Base-by-base conservation (phyloP, 2,797 vertebrate species). In the Anabacerthia variegaticeps region DNA sequence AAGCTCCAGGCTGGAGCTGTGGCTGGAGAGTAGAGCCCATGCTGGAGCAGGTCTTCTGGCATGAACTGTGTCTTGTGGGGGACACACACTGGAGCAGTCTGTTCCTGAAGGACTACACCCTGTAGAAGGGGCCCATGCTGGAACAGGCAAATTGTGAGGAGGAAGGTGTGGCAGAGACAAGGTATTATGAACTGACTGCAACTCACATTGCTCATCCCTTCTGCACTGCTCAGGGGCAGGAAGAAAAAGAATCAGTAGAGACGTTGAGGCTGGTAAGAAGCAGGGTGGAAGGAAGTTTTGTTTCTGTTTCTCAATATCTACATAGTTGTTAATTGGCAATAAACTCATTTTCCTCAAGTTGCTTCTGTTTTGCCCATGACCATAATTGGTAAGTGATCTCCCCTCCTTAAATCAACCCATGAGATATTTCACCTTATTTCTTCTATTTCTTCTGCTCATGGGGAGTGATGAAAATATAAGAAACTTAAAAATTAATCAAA, bases 201-300 rank as follows among this genome's bases (percentile, higher is more conserved):
- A 12, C 3, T 3, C 3, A 21, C 9, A 39, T 43, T 65, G 18
- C 32, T 74, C 36, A 39, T 22, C 12, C 10, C 5, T 28, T 20
- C 24, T 78, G 14, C 21, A 12, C 18, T 32, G 6, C 24, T 56
- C 8, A 18, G 2, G 2, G 8, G 9, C 3, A 77, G 8, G 11
- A 72, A 43, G 14, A 12, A 54, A 51, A 63, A 58, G 5, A 72
- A 36, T 39, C 32, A 49, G 17, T 9, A 36, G 13, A n/a, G 9
- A 52, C 6, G 9, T 5, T 56, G 10, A 80, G 19, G 24, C 32
- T 48, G 18, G 19, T 14, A 48, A 56, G 9, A 78, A 55, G 11
- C 0, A 3, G 8, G 11, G 1, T 43, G 10, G 27, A 4, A 23
- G 12, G 1, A 66, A 71, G 6, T 3, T 74, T 77, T 41, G 17